Evolutionary conservation across 2,888 invertebrate genomes (phyloP).

Genomic region (Bursaphelenchus okinawaensis): DNA sequence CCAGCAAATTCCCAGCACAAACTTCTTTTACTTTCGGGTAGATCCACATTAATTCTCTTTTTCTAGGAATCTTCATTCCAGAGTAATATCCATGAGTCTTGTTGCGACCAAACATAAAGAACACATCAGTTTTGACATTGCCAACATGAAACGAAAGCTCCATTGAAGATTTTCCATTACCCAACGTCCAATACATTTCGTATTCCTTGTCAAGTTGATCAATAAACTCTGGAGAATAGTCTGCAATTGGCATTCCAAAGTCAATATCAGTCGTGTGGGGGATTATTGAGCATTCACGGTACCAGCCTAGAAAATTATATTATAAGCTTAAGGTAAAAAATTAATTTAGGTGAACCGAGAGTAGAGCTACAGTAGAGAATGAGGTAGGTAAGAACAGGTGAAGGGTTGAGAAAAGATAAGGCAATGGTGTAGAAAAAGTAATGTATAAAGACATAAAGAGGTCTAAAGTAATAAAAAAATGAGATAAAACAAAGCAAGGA

Average conservation of each 20-base stretch:
- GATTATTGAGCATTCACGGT: conserved; percentile 25
- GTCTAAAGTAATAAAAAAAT: too few relatives aligned
- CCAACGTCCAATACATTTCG: conserved; percentile 7
- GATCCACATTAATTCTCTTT: background rate
- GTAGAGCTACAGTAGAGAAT: too few relatives aligned
- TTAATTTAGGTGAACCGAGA: too few relatives aligned
- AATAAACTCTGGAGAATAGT: conserved; percentile 3
- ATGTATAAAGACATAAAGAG: too few relatives aligned
- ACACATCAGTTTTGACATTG: conserved; percentile 12
- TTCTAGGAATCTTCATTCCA: background rate
- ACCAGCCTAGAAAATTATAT: conserved; percentile 18
- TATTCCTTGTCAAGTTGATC: background rate
- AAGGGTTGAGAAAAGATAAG: too few relatives aligned
- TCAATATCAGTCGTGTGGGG: conserved; percentile 21
- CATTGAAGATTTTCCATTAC: conserved; percentile 6
- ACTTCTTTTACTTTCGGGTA: background rate
- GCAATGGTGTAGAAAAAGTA: too few relatives aligned
- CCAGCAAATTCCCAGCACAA: background rate
- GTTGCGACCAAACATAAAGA: conserved; percentile 18
- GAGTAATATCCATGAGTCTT: background rate
- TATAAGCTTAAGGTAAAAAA: background rate
- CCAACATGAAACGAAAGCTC: conserved; percentile 7
- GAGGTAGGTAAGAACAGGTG: too few relatives aligned
- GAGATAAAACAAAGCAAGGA: too few relatives aligned
- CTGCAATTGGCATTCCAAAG: conserved; percentile 12